These are phyloP conservation scores for Lerema accius DNA, from an alignment of 1,140 invertebrate species.

Conservation along the genomic window DNA sequence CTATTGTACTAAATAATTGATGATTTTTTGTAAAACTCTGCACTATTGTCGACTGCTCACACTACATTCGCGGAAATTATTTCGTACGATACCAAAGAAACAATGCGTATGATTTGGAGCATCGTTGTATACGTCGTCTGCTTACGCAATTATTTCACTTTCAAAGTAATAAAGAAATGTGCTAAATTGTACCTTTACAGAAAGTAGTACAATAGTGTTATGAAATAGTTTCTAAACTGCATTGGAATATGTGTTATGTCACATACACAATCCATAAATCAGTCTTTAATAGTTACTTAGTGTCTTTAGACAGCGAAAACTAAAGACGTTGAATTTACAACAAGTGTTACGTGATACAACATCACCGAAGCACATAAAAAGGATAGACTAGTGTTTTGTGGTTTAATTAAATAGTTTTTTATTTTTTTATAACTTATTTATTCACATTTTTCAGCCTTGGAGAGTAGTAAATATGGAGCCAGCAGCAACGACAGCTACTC, in stretches of 20 bases:
- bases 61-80: slow-evolving; percentile 37
- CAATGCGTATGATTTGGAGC: slow-evolving; percentile 47
- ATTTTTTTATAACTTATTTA: neutral
- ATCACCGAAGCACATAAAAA: neutral
- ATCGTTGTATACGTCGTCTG: slow-evolving; percentile 23
- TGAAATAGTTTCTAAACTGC: slow-evolving; percentile 2
- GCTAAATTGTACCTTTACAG: neutral
- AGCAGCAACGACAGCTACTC: slow-evolving; percentile 40
- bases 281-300: neutral
- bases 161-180: slow-evolving; percentile 7
- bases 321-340: neutral
- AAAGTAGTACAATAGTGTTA: neutral
- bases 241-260: neutral
- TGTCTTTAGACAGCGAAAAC: neutral
- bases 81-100: slow-evolving; percentile 44
- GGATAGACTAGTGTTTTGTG: too few species aligned
- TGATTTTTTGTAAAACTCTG: slow-evolving; percentile 6
- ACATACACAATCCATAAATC: neutral
- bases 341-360: neutral
- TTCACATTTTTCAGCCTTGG: slow-evolving; percentile 77
- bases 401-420: neutral
- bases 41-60: slow-evolving; percentile 31
- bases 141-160: slow-evolving; percentile 29
- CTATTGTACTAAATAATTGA: slow-evolving; percentile 5
- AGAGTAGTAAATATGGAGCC: slow-evolving; percentile 63